phyloP scores from a whole-genome alignment of 1,140 invertebrate species.

The Acyrthosiphon pisum region DNA sequence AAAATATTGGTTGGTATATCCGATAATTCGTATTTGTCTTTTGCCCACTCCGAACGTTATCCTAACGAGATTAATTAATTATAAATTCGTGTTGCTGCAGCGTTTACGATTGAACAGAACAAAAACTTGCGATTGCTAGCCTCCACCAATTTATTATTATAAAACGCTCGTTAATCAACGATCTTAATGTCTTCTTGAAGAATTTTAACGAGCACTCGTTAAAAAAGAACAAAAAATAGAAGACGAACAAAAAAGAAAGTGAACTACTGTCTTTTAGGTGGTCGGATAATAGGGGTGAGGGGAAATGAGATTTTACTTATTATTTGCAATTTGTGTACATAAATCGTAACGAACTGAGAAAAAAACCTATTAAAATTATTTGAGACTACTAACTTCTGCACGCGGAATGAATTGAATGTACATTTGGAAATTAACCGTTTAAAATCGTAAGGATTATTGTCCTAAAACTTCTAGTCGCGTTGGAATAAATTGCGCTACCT shows the following conservation, averaged over 20 bases:
- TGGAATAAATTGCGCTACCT: constrained; percentile 39
- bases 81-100: constrained; percentile 39
- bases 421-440: constrained; percentile 41
- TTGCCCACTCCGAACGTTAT: not conserved
- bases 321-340: constrained; percentile 17
- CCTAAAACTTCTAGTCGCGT: not conserved
- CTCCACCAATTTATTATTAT: constrained; percentile 53
- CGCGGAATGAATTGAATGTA: not conserved
- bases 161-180: constrained; percentile 55
- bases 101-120: constrained; percentile 44
- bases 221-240: constrained; percentile 3
- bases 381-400: not conserved
- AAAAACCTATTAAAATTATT: constrained; percentile 36
- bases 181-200: constrained; percentile 55
- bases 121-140: constrained; percentile 46
- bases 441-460: constrained; percentile 18
- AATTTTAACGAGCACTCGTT: constrained; percentile 55
- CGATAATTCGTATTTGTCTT: not conserved
- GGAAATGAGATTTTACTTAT: constrained; percentile 49
- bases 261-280: constrained; percentile 26
- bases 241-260: constrained; percentile 41
- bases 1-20: not conserved
- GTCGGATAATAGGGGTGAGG: not conserved
- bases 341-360: constrained; percentile 17
- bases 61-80: constrained; percentile 55